Percentiles rank a stretch among this genome's conserved stretches.
These are phyloP conservation scores for Aleiodes alternator DNA, from an alignment of 2,888 invertebrate genomes.

Conservation along the genomic window DNA sequence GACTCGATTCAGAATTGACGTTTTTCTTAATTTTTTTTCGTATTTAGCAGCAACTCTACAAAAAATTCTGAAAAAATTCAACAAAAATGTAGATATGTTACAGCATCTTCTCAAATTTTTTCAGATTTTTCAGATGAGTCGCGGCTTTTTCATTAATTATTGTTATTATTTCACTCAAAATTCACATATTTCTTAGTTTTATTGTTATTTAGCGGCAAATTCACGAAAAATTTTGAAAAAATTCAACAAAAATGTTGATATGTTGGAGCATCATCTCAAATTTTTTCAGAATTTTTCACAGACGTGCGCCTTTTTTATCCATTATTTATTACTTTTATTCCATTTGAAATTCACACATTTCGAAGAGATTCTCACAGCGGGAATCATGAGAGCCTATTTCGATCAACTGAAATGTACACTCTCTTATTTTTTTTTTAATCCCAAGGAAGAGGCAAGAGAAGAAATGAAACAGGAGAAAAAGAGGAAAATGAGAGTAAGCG, in stretches of 20 bases:
- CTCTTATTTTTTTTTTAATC: neutral
- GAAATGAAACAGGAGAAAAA: slow-evolving; percentile 45
- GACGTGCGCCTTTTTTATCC: too few relatives aligned
- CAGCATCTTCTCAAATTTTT: neutral
- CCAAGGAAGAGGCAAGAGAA: slow-evolving; percentile 12
- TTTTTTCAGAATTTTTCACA: neutral
- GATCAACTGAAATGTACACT: neutral
- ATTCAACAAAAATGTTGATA: too few relatives aligned
- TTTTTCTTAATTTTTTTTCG: too few relatives aligned
- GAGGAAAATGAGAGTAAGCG: slow-evolving; percentile 56
- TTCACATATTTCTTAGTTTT: neutral
- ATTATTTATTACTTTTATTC: too few relatives aligned
- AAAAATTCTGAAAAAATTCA: neutral
- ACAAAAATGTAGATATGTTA: too few relatives aligned
- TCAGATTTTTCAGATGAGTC: neutral
- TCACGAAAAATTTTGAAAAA: neutral
- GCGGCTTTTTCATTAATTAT: too few relatives aligned
- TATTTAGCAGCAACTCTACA: too few relatives aligned
- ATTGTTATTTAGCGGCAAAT: neutral
- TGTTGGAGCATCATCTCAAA: too few relatives aligned
- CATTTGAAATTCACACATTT: too few relatives aligned
- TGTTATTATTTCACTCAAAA: too few relatives aligned
- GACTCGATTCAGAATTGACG: too few relatives aligned
- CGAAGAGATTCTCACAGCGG: neutral
- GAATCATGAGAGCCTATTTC: too few relatives aligned